These are phyloP conservation scores for Nerophis ophidion DNA, from an alignment of 2,113 vertebrate genomes.

Conservation along the genomic window DNA sequence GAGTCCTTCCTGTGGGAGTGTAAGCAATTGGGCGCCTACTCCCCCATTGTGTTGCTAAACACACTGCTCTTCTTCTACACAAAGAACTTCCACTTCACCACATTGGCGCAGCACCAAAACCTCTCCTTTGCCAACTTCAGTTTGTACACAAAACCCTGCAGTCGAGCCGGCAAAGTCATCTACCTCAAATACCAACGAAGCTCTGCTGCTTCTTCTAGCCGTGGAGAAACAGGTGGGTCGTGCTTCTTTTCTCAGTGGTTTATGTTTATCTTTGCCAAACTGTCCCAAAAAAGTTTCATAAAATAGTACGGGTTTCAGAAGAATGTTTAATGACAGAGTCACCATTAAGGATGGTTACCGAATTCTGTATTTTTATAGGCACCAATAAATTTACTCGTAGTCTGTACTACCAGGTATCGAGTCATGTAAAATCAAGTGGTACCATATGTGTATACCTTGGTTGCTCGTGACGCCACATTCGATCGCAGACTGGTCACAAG, in stretches of 20 bases:
- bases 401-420: no score
- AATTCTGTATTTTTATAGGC: no score
- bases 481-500: no score
- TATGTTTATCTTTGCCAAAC: no score
- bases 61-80: slow-evolving; percentile 96
- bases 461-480: no score
- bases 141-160: slow-evolving; percentile 78
- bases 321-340: no score
- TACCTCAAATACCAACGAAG: slow-evolving; percentile 80
- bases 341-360: no score
- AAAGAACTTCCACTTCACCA: slow-evolving; percentile 87
- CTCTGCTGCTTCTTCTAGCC: slow-evolving; percentile 40
- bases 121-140: slow-evolving; percentile 87
- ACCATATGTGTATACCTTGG: no score
- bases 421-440: no score
- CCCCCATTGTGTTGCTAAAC: slow-evolving; percentile 91
- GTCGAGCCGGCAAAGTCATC: slow-evolving; percentile 78
- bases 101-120: slow-evolving; percentile 82
- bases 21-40: slow-evolving; percentile 94
- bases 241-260: not conserved
- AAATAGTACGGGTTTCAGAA: no score
- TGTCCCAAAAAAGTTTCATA: no score
- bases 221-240: slow-evolving; percentile 33
- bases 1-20: slow-evolving; percentile 96
- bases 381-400: no score